Base-by-base conservation (phyloP, 1,140 invertebrate species). In the Zaprionus davidi region DNA sequence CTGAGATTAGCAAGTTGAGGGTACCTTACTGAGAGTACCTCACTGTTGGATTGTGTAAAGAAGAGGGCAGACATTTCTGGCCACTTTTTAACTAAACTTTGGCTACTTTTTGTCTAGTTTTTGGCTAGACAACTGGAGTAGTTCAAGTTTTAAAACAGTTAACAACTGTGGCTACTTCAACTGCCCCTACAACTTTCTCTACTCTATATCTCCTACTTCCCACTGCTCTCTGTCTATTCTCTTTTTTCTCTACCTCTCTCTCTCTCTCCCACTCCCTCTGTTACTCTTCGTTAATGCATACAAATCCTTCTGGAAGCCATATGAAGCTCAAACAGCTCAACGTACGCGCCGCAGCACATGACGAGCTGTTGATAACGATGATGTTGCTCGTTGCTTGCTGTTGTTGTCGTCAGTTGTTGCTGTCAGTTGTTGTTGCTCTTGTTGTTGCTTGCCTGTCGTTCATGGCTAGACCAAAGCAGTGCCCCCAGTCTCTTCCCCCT, bases 291-390 rank as follows among this genome's bases (percentile, higher is more conserved):
- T 74, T 85, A 81, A 85, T 76, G 82, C 79, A 86, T 79, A 79
- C 75, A 82, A 90, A 90, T 85, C 85, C 86, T 81, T 75, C 59
- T 81, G 78, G 85, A 90, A 90, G 85, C 85, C 85, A 90, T 90
- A 90, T 78, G 76, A 90, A 81, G 76, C 71, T 73, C 78, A 88
- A 88, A 90, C 72, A 90, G 58, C 73, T 67, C 68, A 71, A 62
- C 66, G 38, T 55, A 65, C 26, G 31, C 59, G 59, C 51, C 41
- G 63, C 46, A 64, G 46, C 70, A 56, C 71, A 66, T 66, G 76
- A 74, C 78, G 81, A 81, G 69, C 85, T 72, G 81, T 38, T 90
- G 81, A 88, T 88, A 88, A 84, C 81, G 75, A 88, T 87, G 85
- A 88, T 87, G 84, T 87, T 79, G 79, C 71, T 78, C 13, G 60